Base-by-base conservation (phyloP, 2,113 vertebrate species). In the Zapus hudsonius region DNA sequence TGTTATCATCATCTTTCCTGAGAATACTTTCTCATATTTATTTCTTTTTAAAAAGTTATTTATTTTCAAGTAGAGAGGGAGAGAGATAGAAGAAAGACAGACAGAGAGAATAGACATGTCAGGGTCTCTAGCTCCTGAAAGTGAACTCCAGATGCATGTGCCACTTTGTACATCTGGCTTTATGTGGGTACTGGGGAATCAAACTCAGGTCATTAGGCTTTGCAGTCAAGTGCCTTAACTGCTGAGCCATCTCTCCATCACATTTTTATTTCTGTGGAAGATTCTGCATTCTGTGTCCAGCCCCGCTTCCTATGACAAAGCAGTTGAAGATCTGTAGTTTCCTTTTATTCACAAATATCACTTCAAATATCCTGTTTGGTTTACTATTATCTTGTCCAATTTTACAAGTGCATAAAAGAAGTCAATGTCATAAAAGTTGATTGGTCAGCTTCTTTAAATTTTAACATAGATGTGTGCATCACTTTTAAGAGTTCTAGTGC, bases 361-460 rank as follows among this genome's bases (percentile, higher is more conserved):
- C 59, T 64, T 79, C 20, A 57, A n/a, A 61, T 33, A 79, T 59
- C 38, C 40, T 70, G 4, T 83, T 63, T 78, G 88, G 29, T 67
- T 16, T 85, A 64, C 33, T 91, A 7, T 70, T 69, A 75, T 61
- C 7, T 75, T 33, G 13, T 70, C 16, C 86, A 91, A 75, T 67
- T 92, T 94, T 86, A 79, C 4, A 69, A 40, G 23, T 79, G 15
- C 12, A 19, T 47, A 76, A 70, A 23, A 75, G 57, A 91, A 95
- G 79, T 82, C 57, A 38, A 7, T 88, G 64, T 78, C 59, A 76
- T 82, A 73, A 94, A 84, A 33, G 2, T 15, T 79, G 3, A 47
- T 33, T 0, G 44, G 47, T 63, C 31, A 63, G 22, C n/a, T 73
- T 86, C 79, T 74, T 38, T 72, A 67, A n/a, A 13, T 38, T 90